phyloP scores from a whole-genome alignment of 2,797 vertebrate genomes.

The Steatocranus sp. region DNA sequence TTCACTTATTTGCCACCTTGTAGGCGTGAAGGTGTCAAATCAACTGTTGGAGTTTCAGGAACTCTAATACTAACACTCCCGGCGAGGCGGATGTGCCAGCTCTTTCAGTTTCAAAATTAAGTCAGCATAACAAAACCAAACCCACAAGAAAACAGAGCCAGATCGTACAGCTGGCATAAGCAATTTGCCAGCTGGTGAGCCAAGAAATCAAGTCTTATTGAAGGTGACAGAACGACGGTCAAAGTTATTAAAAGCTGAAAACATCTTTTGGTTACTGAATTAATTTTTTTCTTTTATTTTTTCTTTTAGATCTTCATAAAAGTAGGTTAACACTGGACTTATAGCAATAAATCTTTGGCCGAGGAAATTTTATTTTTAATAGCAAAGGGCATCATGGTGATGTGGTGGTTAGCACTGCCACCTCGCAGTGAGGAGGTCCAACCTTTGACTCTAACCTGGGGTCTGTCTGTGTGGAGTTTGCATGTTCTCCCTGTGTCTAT shows the following conservation, averaged over 20 bases:
- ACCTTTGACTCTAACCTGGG: not conserved
- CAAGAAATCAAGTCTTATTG: not conserved
- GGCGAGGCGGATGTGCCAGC: not conserved
- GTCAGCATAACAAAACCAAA: conserved; percentile 38
- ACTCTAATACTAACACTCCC: not conserved
- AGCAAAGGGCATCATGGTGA: not conserved
- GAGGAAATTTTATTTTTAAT: not conserved
- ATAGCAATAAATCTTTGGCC: not conserved
- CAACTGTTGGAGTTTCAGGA: not conserved
- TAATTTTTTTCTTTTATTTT: not conserved
- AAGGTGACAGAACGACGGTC: not conserved
- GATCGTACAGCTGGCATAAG: conserved; percentile 8
- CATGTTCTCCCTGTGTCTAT: not conserved
- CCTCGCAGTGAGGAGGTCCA: not conserved
- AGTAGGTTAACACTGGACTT: not conserved
- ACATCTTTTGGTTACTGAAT: not conserved
- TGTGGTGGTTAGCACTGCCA: not conserved
- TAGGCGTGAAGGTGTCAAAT: not conserved
- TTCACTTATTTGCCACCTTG: not conserved
- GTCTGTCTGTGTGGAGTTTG: not conserved
- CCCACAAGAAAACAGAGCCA: conserved; percentile 1
- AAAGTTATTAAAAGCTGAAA: not conserved
- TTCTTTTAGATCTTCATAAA: not conserved
- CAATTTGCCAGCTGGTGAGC: not conserved
- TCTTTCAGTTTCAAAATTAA: conserved; percentile 37